Evolutionary conservation across 2,113 vertebrate genomes (phyloP).

Genomic region (Lepidothrix coronata): DNA sequence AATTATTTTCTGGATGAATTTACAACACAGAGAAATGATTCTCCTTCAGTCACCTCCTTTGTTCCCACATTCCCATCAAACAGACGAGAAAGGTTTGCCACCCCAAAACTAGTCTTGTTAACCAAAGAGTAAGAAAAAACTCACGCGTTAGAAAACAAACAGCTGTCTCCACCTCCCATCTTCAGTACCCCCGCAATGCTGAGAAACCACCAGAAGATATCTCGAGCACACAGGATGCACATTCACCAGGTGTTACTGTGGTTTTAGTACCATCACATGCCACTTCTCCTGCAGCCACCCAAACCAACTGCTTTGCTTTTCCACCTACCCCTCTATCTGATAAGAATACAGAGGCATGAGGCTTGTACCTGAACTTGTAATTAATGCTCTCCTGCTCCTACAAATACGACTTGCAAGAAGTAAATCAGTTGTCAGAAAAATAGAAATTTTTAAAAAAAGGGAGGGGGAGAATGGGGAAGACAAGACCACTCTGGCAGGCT

Average conservation of each 20-base stretch:
- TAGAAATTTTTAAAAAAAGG: background rate
- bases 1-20: background rate
- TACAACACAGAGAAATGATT: background rate
- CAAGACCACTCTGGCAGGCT: background rate
- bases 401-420: background rate
- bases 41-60: background rate
- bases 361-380: background rate
- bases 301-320: background rate
- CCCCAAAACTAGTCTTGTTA: background rate
- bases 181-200: background rate
- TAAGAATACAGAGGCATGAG: fast-evolving
- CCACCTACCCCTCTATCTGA: background rate
- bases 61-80: background rate
- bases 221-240: background rate
- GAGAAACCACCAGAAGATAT: constrained; percentile 15
- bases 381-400: background rate
- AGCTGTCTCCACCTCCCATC: constrained; percentile 12
- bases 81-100: background rate
- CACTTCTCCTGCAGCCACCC: background rate
- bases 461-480: background rate
- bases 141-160: constrained; percentile 3
- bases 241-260: constrained; percentile 33
- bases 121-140: background rate
- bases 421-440: background rate
- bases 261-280: background rate